A percentile compares a stretch with the other conserved stretches of the same genome.
phyloP scores from a whole-genome alignment of 2,888 invertebrate genomes.

The Stenurella melanura region DNA sequence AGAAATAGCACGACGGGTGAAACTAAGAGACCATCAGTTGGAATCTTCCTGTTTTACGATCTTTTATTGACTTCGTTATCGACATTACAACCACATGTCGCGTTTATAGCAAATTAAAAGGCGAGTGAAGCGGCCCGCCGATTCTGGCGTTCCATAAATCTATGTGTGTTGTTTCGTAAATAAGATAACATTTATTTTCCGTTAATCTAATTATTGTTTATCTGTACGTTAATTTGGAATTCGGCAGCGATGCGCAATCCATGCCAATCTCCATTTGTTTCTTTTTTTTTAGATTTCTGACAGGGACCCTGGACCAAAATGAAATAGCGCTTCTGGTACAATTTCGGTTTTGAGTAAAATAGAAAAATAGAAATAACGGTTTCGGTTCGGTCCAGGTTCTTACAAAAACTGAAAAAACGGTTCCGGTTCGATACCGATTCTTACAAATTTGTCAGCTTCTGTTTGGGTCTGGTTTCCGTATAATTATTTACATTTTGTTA shows the following conservation, averaged over 20 bases:
- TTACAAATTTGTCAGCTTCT: too few species aligned
- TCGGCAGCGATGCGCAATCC: background rate
- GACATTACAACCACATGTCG: background rate
- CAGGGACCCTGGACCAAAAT: too few species aligned
- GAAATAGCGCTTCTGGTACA: too few species aligned
- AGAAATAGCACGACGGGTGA: background rate
- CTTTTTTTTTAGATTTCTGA: too few species aligned
- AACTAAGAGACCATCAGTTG: background rate
- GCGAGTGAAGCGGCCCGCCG: background rate
- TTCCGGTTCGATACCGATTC: too few species aligned
- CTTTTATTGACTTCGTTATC: slow-evolving; percentile 2
- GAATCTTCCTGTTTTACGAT: slow-evolving; percentile 1
- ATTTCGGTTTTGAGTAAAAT: too few species aligned
- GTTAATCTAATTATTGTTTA: slow-evolving; percentile 7
- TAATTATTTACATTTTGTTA: too few species aligned
- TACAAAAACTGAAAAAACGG: too few species aligned
- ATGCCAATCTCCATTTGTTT: background rate
- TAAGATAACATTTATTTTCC: background rate
- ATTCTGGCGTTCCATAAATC: slow-evolving; percentile 1
- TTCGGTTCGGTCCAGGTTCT: too few species aligned
- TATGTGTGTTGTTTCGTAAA: background rate
- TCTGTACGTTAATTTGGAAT: background rate
- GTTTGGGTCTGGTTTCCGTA: too few species aligned
- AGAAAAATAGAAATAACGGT: too few species aligned
- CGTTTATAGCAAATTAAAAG: slow-evolving; percentile 3